A percentile compares a stretch with the other conserved stretches of the same genome.
Evolutionary conservation across 2,113 vertebrate genomes (phyloP).

Genomic region (Nanger granti): DNA sequence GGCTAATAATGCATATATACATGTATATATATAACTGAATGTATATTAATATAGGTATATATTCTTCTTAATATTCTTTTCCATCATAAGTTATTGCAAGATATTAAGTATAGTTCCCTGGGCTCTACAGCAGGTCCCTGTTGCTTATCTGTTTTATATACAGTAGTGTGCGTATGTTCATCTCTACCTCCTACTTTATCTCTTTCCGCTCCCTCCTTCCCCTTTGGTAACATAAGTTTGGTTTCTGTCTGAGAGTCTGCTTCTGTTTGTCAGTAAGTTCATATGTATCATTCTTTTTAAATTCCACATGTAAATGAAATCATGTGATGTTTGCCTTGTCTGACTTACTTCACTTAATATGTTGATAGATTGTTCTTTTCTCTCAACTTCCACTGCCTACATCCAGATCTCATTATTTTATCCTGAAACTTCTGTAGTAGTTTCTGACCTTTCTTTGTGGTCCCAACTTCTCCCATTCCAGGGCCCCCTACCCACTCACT

Average conservation of each 20-base stretch:
- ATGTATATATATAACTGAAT: not conserved
- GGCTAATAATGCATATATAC: not conserved
- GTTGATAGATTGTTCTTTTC: not conserved
- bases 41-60: not conserved
- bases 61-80: not conserved
- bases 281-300: not conserved
- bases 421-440: not conserved
- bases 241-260: not conserved
- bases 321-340: not conserved
- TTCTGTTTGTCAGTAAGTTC: not conserved
- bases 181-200: not conserved
- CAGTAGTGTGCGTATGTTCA: not conserved
- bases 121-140: not conserved
- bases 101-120: not conserved
- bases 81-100: not conserved
- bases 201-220: not conserved
- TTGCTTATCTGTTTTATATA: not conserved
- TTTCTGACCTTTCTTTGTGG: not conserved
- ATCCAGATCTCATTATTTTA: not conserved
- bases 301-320: not conserved
- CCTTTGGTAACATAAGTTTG: not conserved
- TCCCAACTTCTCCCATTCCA: not conserved
- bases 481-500: not conserved
- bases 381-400: not conserved
- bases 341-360: not conserved